phyloP scores from a whole-genome alignment of 1,140 invertebrate genomes.

The Bathynomus jamesi region DNA sequence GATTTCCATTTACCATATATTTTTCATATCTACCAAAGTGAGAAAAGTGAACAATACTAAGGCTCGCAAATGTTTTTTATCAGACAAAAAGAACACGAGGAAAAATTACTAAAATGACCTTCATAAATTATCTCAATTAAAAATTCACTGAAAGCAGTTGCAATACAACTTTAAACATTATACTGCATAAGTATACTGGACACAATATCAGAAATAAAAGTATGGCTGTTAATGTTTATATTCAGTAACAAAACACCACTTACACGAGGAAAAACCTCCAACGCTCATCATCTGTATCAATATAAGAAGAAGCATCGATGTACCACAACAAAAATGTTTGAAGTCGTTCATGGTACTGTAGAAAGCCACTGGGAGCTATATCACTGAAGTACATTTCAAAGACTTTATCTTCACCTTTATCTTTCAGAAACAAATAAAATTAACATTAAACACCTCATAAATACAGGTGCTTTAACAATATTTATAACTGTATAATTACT shows the following conservation, averaged over 20 bases:
- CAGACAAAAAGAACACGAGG: too few species aligned
- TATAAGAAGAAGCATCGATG: constrained; percentile 85
- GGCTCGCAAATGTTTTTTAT: too few species aligned
- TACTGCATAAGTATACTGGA: too few species aligned
- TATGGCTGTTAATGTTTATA: too few species aligned
- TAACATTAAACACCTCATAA: not conserved
- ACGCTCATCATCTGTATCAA: constrained; percentile 83
- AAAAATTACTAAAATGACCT: too few species aligned
- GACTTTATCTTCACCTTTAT: not conserved
- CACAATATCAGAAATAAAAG: not conserved
- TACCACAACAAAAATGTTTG: constrained; percentile 92
- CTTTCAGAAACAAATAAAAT: not conserved
- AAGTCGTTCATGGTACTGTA: constrained; percentile 69
- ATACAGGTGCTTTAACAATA: not conserved
- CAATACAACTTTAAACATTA: too few species aligned
- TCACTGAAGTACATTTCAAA: constrained; percentile 77
- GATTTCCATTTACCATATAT: constrained; percentile 55
- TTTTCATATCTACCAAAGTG: constrained; percentile 65
- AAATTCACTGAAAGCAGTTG: too few species aligned
- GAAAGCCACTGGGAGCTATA: constrained; percentile 60
- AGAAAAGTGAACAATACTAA: constrained; percentile 2
- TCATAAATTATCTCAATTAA: too few species aligned
- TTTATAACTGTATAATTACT: not conserved
- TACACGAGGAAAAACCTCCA: constrained; percentile 90
- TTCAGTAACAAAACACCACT: too few species aligned